Percentiles rank a stretch among this genome's conserved stretches.
phyloP scores from a whole-genome alignment of 2,888 invertebrate genomes.

The Diarsia rubi region DNA sequence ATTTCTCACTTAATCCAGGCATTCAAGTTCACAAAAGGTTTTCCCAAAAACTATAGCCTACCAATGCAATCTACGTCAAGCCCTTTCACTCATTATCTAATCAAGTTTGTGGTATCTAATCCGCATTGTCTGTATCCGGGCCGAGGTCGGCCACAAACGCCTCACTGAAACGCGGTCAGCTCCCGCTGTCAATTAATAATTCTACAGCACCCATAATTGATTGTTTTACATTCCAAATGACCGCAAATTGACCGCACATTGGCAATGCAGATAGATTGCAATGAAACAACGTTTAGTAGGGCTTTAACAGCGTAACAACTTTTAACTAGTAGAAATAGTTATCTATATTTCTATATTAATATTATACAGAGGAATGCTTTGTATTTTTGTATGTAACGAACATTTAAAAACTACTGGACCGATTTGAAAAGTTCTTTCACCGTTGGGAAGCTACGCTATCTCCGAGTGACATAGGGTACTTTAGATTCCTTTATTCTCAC shows the following conservation, averaged over 20 bases:
- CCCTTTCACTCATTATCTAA: conserved; percentile 34
- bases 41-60: conserved; percentile 4
- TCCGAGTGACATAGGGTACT: no score
- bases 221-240: conserved; percentile 39
- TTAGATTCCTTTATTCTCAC: no score
- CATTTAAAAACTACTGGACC: no score
- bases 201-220: conserved; percentile 46
- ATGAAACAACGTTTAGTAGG: neutral
- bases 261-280: conserved; percentile 3
- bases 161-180: conserved; percentile 46
- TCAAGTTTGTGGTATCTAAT: conserved; percentile 46
- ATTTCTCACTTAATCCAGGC: neutral
- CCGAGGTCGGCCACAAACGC: conserved; percentile 42
- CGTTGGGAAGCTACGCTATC: no score
- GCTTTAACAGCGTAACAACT: neutral
- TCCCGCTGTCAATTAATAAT: conserved; percentile 51
- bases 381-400: no score
- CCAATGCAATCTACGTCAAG: conserved; percentile 22
- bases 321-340: no score
- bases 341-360: no score
- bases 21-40: neutral
- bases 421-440: no score
- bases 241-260: conserved; percentile 16
- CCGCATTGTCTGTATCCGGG: conserved; percentile 24
- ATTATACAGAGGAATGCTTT: no score